Evolutionary conservation across 2,797 vertebrate species (phyloP).

Genomic region (Limnodromus scolopaceus): DNA sequence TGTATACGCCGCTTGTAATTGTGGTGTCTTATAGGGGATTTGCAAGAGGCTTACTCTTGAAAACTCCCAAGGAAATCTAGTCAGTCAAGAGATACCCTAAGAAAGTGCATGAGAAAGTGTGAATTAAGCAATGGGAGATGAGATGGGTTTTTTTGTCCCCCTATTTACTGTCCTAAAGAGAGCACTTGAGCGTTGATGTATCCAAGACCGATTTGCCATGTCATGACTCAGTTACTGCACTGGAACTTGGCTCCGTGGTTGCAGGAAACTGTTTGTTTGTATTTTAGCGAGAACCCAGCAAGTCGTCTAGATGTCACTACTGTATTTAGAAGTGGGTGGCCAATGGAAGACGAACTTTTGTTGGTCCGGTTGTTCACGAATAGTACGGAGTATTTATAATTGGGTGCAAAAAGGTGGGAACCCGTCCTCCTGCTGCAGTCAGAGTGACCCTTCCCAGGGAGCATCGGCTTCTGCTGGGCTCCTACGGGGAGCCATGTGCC

Average conservation of each 20-base stretch:
- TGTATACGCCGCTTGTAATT: neutral
- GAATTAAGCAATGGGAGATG: neutral
- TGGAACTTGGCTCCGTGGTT: neutral
- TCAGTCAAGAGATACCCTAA: neutral
- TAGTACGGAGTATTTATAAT: neutral
- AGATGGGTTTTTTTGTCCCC: neutral
- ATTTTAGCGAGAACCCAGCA: neutral
- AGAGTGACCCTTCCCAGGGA: neutral
- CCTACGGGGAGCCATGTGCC: accelerated
- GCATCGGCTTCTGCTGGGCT: accelerated
- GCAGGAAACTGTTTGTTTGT: constrained; percentile 13
- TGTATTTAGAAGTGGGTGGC: neutral
- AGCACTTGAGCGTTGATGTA: neutral
- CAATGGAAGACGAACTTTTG: neutral
- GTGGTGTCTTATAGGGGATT: neutral
- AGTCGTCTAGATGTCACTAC: neutral
- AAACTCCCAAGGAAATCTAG: neutral
- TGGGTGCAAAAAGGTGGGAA: neutral
- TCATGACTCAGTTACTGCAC: neutral
- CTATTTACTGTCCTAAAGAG: neutral
- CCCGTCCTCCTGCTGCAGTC: neutral
- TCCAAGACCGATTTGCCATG: neutral
- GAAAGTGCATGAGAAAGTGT: neutral
- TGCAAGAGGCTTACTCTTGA: neutral
- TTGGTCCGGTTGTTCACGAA: neutral